Evolutionary conservation across 2,797 vertebrate genomes (phyloP), one percentile per base, ranked within the genome.

Genomic region (Schizopygopsis pylzovi): DNA sequence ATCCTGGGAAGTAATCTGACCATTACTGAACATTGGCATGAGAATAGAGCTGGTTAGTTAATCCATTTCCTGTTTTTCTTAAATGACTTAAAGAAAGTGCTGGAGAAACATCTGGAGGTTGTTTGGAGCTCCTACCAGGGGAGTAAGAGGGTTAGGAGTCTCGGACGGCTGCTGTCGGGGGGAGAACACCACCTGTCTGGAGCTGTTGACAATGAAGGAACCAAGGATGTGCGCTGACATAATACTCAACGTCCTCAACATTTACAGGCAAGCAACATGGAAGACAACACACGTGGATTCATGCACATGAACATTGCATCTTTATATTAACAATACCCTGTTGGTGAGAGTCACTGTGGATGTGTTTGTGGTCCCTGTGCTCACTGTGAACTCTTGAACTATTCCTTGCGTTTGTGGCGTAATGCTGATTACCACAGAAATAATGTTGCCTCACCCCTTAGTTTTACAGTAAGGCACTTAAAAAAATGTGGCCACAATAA

Each of bases 221-320:
- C 28, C 2, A 18, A 85, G 86, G 77, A 78, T 70, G 43, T 73
- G 13, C 43, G 43, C 41, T 61, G 8, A 85, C 73, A 75, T 61
- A 79, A 61, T 28, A 84, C 15, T 82, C 43, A 54, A 70, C 68
- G 76, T 89, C 86, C 83, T 77, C 28, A 41, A 79, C 65, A 73
- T 65, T 67, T 78, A 76, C 72, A 68, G 82, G 12, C 45, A 63
- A 77, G 28, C 45, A 95, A 93, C 92, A 92, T 90, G 90, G 93
- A 92, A 90, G 90, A 89, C 93, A 91, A 92, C 92, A 91, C 25
- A 25, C 39, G 37, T 33, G 25, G 37, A 81, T 20, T 15, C 70
- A 47, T 67, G 39, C 61, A 67, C 49, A 41, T 16, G 56, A 70
- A 84, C 71, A 16, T 20, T 54, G 15, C 52, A 22, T 73, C 18